These are phyloP conservation scores for Mantis religiosa DNA, from an alignment of 2,888 invertebrate genomes.

Conservation along the genomic window DNA sequence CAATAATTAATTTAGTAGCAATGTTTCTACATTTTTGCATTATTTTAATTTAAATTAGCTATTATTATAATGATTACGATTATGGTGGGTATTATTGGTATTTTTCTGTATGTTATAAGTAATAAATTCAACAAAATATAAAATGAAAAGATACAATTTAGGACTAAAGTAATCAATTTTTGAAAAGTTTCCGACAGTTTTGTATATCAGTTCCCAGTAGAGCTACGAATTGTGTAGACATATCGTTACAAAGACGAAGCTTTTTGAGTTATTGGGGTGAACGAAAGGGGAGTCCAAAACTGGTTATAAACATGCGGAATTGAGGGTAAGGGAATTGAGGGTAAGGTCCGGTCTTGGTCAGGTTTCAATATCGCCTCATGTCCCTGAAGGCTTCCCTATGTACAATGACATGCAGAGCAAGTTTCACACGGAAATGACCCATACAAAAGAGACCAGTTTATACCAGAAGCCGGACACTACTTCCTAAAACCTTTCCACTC, in stretches of 20 bases:
- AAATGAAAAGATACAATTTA: too few species aligned
- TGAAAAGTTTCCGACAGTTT: too few species aligned
- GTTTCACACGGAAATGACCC: background rate
- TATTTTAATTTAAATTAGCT: too few species aligned
- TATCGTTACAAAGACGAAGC: background rate
- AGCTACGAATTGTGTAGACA: background rate
- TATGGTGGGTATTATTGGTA: too few species aligned
- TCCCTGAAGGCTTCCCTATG: background rate
- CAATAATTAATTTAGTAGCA: too few species aligned
- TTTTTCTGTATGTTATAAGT: too few species aligned
- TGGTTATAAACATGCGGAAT: background rate
- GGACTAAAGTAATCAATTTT: too few species aligned
- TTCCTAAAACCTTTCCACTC: background rate
- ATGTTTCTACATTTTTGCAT: too few species aligned
- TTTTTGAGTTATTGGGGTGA: background rate
- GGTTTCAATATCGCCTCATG: background rate
- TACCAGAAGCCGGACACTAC: background rate
- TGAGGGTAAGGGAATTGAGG: background rate
- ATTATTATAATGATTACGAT: too few species aligned
- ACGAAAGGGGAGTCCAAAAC: background rate
- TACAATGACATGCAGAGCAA: background rate
- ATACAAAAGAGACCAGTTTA: background rate
- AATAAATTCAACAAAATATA: too few species aligned
- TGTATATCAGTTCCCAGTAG: too few species aligned
- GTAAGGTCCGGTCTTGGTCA: background rate